Percentiles rank a stretch among this genome's conserved stretches.
These are phyloP conservation scores for Thunnus maccoyii DNA, from an alignment of 2,113 vertebrate genomes.

Conservation along the genomic window DNA sequence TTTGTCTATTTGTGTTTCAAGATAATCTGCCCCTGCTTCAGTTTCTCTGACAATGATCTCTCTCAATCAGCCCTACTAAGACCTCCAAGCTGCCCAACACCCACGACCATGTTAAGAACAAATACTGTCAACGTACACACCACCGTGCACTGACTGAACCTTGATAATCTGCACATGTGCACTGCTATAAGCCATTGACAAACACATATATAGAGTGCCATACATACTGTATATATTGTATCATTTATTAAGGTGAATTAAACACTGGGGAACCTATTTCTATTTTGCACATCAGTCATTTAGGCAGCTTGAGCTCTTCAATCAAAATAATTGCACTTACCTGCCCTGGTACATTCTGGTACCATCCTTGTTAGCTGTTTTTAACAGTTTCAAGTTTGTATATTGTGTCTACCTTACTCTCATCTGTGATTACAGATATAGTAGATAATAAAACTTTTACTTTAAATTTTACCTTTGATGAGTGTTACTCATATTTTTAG, in stretches of 20 bases:
- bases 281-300: neutral
- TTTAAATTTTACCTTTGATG: too few relatives aligned
- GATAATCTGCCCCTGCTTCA: slow-evolving; percentile 56
- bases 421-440: neutral
- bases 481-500: neutral
- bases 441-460: neutral
- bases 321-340: neutral
- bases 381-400: neutral
- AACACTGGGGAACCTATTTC: neutral
- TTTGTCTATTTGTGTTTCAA: slow-evolving; percentile 45
- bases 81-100: slow-evolving; percentile 28
- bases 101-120: slow-evolving; percentile 2
- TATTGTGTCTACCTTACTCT: neutral
- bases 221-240: too few relatives aligned
- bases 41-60: slow-evolving; percentile 51
- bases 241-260: neutral
- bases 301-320: neutral
- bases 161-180: slow-evolving; percentile 29
- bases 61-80: slow-evolving; percentile 48
- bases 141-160: slow-evolving; percentile 10
- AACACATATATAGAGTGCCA: neutral
- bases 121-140: slow-evolving; percentile 12
- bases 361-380: neutral
- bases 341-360: neutral
- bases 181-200: slow-evolving; percentile 11